Conservation (phyloP, 2,113 vertebrate genomes). For the Noctilio leporinus region DNA sequence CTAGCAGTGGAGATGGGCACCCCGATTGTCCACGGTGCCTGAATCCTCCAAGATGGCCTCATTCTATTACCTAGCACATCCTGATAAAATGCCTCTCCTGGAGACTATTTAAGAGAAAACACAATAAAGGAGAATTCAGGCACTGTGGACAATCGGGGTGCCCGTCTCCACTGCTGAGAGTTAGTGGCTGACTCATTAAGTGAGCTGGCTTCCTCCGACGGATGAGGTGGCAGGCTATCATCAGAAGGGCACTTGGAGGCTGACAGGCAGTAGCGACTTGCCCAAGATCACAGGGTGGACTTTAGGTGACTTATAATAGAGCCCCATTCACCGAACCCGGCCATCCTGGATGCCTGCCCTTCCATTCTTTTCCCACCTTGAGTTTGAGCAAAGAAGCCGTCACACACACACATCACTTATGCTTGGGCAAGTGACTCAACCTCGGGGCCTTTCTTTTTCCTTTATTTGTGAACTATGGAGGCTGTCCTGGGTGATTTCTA, state of each 20-base stretch:
- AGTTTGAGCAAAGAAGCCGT: not conserved
- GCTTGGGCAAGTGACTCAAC: not conserved
- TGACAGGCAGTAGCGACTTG: slow-evolving; percentile 11
- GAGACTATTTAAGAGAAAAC: too few species aligned
- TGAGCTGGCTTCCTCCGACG: slow-evolving; percentile 2
- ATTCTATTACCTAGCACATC: too few species aligned
- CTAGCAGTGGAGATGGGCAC: not conserved
- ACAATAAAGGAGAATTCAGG: too few species aligned
- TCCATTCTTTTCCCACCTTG: not conserved
- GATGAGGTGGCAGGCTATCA: not conserved
- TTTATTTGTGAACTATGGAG: not conserved
- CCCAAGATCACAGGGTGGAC: not conserved
- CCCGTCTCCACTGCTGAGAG: too few species aligned
- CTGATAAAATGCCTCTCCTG: too few species aligned
- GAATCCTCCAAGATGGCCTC: not conserved
- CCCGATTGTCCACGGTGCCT: not conserved
- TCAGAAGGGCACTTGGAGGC: slow-evolving; percentile 6
- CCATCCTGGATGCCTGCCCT: too few species aligned
- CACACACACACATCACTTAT: not conserved
- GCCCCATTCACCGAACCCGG: not conserved
- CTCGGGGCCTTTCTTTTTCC: not conserved
- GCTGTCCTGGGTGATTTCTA: not conserved
- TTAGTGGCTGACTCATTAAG: not conserved
- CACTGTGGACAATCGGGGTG: too few species aligned
- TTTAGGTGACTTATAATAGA: not conserved